A percentile compares a stretch with the other conserved stretches of the same genome.
Evolutionary conservation across 2,113 vertebrate genomes (phyloP).

Genomic region (Hippocampus zosterae): DNA sequence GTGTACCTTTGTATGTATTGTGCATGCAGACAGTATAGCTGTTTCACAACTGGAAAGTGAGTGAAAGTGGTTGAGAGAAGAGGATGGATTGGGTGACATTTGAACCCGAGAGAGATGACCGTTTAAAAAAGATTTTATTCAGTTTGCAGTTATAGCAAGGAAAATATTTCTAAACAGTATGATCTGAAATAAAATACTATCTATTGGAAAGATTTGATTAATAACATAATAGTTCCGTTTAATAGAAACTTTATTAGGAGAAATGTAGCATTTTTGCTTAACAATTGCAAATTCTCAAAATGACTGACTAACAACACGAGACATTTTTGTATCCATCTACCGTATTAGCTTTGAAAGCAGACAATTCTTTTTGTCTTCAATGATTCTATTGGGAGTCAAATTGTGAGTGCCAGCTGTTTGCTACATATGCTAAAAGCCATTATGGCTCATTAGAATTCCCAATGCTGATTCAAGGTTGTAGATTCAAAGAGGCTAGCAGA

Average conservation of each 20-base stretch:
- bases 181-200: not conserved
- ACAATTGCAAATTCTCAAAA: not conserved
- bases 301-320: not conserved
- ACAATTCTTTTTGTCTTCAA: conserved; percentile 27
- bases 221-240: not conserved
- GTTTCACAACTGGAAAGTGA: not conserved
- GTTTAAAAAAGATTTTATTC: not conserved
- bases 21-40: not conserved
- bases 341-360: conserved; percentile 33
- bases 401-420: conserved; percentile 54
- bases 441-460: conserved; percentile 63
- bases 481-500: conserved; percentile 53
- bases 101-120: not conserved
- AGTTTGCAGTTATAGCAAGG: not conserved
- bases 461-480: conserved; percentile 31
- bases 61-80: not conserved
- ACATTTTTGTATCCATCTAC: conserved; percentile 11
- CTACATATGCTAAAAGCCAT: conserved; percentile 62
- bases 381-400: conserved; percentile 38
- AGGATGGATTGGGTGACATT: not conserved
- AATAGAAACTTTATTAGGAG: not conserved
- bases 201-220: too few species aligned
- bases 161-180: not conserved
- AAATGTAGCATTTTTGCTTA: not conserved
- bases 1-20: not conserved